A percentile compares a stretch with the other conserved stretches of the same genome.
Evolutionary conservation across 2,113 vertebrate species (phyloP).

Genomic region (Cathartes aura): DNA sequence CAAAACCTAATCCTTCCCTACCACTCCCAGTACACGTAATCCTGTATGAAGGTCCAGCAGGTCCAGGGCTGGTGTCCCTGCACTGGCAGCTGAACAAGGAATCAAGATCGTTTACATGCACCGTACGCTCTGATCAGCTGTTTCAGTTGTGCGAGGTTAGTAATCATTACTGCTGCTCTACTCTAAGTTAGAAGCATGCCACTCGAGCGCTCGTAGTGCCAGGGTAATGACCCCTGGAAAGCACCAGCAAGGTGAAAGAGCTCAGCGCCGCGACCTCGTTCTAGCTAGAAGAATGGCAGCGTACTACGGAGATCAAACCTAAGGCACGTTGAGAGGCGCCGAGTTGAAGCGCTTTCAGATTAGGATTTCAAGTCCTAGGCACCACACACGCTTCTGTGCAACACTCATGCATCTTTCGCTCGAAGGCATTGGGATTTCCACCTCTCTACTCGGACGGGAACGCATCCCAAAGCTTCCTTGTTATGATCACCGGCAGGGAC

Average conservation of each 20-base stretch:
- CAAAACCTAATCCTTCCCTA: background rate
- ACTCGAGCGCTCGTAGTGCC: background rate
- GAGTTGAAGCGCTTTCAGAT: background rate
- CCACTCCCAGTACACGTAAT: rapidly evolving
- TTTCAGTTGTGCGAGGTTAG: conserved; percentile 56
- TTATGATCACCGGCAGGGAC: conserved; percentile 72
- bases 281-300: background rate
- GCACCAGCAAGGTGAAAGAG: conserved; percentile 38
- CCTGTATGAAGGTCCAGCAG: background rate
- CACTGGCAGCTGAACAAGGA: background rate
- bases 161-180: conserved; percentile 57
- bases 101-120: conserved; percentile 60
- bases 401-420: conserved; percentile 35
- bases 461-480: conserved; percentile 77
- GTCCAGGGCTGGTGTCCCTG: background rate
- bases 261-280: background rate
- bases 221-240: conserved; percentile 47
- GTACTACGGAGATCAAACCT: background rate
- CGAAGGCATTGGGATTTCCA: background rate
- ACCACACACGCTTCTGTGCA: background rate
- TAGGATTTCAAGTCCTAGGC: background rate
- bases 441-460: conserved; percentile 42
- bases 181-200: conserved; percentile 76
- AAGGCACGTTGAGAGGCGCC: background rate
- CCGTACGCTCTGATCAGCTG: background rate